A percentile compares a stretch with the other conserved stretches of the same genome.
Conservation (phyloP, 2,113 vertebrate genomes). For the Rafetus swinhoei region DNA sequence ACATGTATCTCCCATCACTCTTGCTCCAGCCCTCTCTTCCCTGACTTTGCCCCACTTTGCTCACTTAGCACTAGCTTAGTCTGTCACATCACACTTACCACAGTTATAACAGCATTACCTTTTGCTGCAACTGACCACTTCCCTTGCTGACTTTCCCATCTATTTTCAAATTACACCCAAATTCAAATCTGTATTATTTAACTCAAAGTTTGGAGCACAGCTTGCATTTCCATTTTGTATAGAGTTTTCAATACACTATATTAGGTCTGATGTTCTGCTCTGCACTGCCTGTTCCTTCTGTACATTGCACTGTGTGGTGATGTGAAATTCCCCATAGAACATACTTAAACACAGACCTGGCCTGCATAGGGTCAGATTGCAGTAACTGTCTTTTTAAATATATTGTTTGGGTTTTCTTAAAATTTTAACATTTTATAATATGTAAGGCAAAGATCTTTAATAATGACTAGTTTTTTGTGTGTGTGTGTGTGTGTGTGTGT, state of each 20-base stretch:
- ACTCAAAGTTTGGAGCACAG: neutral
- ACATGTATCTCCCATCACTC: neutral
- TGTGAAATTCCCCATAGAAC: accelerated
- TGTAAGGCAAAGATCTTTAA: neutral
- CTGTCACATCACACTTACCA: neutral
- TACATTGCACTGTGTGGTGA: accelerated
- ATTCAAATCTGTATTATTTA: neutral
- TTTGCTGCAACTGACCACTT: neutral
- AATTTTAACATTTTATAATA: neutral
- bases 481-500: too few species aligned
- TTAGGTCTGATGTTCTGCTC: neutral
- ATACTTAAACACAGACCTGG: neutral
- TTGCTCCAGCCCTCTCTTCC: neutral
- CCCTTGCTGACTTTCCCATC: neutral
- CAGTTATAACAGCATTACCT: too few species aligned
- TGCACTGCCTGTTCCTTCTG: neutral
- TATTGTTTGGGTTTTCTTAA: accelerated
- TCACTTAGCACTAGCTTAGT: neutral
- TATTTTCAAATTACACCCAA: neutral
- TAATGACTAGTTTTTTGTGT: neutral
- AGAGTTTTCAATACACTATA: neutral
- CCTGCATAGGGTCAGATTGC: neutral
- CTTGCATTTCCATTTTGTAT: neutral
- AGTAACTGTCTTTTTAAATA: neutral
- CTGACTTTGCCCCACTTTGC: neutral